A percentile compares a stretch with the other conserved stretches of the same genome.
Conservation (phyloP, 2,888 invertebrate genomes). For the Perizoma flavofasciatum region DNA sequence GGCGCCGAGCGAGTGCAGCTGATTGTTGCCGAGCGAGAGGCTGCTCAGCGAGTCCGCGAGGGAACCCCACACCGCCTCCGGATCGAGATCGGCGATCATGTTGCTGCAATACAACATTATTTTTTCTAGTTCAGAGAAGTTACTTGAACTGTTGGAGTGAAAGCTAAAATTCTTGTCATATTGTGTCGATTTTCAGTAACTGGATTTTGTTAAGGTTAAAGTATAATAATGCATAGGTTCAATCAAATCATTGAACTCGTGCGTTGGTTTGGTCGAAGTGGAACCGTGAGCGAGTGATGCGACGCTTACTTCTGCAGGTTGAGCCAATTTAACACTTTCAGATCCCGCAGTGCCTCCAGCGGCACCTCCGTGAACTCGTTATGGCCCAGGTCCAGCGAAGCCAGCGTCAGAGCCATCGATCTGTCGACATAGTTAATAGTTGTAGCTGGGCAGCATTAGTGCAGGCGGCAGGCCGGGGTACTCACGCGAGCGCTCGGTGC, state of each 20-base stretch:
- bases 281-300: not conserved
- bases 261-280: not conserved
- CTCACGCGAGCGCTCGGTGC: conserved; percentile 88
- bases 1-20: conserved; percentile 77
- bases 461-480: conserved; percentile 8
- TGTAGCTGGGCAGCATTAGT: too few relatives aligned
- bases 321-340: conserved; percentile 89
- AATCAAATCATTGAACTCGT: not conserved
- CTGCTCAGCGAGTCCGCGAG: conserved; percentile 88
- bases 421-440: conserved; percentile 66
- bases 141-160: too few relatives aligned
- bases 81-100: conserved; percentile 77
- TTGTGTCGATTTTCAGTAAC: too few relatives aligned
- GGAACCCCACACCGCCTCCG: conserved; percentile 86
- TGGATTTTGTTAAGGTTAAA: too few relatives aligned
- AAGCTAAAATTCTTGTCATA: too few relatives aligned
- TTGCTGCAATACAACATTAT: conserved; percentile 82
- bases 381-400: conserved; percentile 90
- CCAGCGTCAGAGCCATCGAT: conserved; percentile 89
- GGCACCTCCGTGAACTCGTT: conserved; percentile 89
- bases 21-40: conserved; percentile 90
- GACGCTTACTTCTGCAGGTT: conserved; percentile 88
- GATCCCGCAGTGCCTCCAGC: conserved; percentile 84
- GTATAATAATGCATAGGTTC: too few relatives aligned
- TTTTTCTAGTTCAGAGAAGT: not conserved